Evolutionary conservation across 2,113 vertebrate genomes (phyloP).

Genomic region (Amia ocellicauda): DNA sequence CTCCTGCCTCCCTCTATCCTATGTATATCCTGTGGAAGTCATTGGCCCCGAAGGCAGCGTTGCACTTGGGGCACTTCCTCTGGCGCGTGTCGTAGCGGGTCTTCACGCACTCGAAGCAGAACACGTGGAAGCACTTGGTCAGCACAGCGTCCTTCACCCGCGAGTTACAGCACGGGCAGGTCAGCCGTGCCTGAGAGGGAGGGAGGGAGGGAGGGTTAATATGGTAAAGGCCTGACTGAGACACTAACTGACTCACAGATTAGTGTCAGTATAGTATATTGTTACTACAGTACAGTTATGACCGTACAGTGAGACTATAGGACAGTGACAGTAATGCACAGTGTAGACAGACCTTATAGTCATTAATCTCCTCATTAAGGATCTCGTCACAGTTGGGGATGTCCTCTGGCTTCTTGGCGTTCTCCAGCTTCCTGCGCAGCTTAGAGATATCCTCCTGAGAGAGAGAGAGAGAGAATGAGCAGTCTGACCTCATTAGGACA

Average conservation of each 20-base stretch:
- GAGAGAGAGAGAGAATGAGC: too few relatives aligned
- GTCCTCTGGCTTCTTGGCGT: slow-evolving; percentile 94
- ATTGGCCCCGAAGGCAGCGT: slow-evolving; percentile 91
- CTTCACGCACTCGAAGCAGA: slow-evolving; percentile 96
- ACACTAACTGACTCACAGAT: not conserved
- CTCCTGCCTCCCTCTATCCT: slow-evolving; percentile 56
- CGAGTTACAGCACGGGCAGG: slow-evolving; percentile 94
- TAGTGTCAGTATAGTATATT: too few relatives aligned
- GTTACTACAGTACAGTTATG: too few relatives aligned
- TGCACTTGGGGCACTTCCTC: slow-evolving; percentile 96
- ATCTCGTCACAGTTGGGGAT: slow-evolving; percentile 94
- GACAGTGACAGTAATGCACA: not conserved
- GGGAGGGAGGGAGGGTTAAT: not conserved
- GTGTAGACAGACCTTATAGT: slow-evolving; percentile 77
- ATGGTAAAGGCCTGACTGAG: too few relatives aligned
- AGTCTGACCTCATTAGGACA: too few relatives aligned
- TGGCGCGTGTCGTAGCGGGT: slow-evolving; percentile 92
- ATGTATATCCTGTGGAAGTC: slow-evolving; percentile 98
- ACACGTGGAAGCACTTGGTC: slow-evolving; percentile 95
- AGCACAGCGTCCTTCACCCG: slow-evolving; percentile 93
- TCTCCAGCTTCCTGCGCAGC: slow-evolving; percentile 87
- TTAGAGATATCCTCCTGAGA: slow-evolving; percentile 92
- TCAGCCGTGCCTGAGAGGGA: slow-evolving; percentile 78
- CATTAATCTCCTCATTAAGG: slow-evolving; percentile 95
- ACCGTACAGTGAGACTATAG: too few relatives aligned